Base-by-base conservation (phyloP, 2,888 invertebrate genomes). In the Diogma glabrata region DNA sequence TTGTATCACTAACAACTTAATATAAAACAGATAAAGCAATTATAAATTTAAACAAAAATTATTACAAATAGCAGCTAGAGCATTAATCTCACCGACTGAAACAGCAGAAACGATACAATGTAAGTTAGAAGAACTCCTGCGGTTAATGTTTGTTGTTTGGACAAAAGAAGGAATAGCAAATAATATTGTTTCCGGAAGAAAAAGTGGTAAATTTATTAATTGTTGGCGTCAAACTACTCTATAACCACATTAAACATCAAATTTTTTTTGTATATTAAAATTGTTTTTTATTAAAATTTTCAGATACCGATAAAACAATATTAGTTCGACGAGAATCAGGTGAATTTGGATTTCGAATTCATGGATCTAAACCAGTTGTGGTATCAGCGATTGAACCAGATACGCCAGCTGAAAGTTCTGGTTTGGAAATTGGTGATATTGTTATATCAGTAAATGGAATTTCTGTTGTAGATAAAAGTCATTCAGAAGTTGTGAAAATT, bases 301-400 rank as follows among this genome's bases (percentile, higher is more conserved):
- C 8, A 92, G 92, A 89, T 69, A 84, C 87, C 62, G 91, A 92
- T 72, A 91, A 92, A 69, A 84, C 84, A 16, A 86, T 93, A 26
- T 77, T 85, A 50, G 87, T 92, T 4, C 81, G 82, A 57, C 81
- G 88, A 49, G 85, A 87, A 59, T 82, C 84, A 20, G 89, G 89
- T 30, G 94, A 93, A 65, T 95, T 93, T 66, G 94, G 94, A 12
- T 93, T 96, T 69, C 81, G 95, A 54, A 93, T 96, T 63, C 91
- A 94, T 61, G 94, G 94, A 22, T 90, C 91, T 53, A 88, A 90
- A 63, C 95, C 95, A 1, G 93, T 94, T n/a, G 91, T 94, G 12
- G 92, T 95, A 23, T 93, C 94, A 4, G 91, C 91, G 17, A 92
- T 95, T 58, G 94, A 94, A 71, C 86, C 88, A 28, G 91, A 89